These are phyloP conservation scores for Cataglyphis livida DNA, from an alignment of 2,888 invertebrate species.

Conservation along the genomic window DNA sequence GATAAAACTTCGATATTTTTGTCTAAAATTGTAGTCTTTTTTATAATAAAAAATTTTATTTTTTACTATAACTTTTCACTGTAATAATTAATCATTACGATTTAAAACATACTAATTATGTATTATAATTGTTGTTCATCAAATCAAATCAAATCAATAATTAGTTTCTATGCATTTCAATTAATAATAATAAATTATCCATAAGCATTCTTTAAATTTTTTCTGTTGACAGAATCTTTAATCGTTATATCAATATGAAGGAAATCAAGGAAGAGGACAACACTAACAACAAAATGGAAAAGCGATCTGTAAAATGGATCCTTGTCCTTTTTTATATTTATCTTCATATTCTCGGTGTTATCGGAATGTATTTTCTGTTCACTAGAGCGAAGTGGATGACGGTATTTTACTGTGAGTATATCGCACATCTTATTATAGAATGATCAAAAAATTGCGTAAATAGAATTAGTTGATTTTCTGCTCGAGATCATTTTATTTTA, in stretches of 20 bases:
- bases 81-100: constrained; percentile 1
- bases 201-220: background rate
- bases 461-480: background rate
- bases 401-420: constrained; percentile 88
- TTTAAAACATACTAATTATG: background rate
- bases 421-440: background rate
- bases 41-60: background rate
- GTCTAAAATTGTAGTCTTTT: background rate
- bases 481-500: background rate
- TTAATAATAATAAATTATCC: background rate
- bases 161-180: too few species aligned
- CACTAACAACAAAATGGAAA: constrained; percentile 64
- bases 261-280: background rate
- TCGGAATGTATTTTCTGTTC: constrained; percentile 88
- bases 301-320: constrained; percentile 91
- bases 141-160: background rate
- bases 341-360: constrained; percentile 89
- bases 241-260: background rate
- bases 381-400: constrained; percentile 89
- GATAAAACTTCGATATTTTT: background rate
- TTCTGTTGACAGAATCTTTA: background rate
- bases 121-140: background rate
- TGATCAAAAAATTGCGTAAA: background rate
- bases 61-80: background rate
- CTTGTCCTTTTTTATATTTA: constrained; percentile 92